Conservation (phyloP, 2,797 vertebrate genomes). For the Coranthus polyacanthus region DNA sequence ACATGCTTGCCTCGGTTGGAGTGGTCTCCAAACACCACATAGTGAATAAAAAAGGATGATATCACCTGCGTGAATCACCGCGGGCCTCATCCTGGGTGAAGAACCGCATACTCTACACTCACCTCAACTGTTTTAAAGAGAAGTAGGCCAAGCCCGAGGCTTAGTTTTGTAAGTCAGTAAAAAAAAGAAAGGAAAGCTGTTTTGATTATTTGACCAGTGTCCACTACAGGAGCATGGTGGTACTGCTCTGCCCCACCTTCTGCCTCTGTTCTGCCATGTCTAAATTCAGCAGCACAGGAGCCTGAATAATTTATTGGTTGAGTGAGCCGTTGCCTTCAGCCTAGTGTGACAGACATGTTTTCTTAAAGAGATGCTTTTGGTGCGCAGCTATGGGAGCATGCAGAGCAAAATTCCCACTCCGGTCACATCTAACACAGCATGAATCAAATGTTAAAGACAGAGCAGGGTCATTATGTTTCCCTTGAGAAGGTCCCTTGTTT, state of each 20-base stretch:
- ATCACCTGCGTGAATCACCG: conserved; percentile 47
- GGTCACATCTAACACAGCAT: conserved; percentile 9
- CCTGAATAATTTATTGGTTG: conserved; percentile 85
- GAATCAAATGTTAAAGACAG: conserved; percentile 10
- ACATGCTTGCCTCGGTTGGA: neutral
- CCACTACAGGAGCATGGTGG: conserved; percentile 20
- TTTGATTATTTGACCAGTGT: neutral
- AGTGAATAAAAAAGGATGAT: conserved; percentile 27
- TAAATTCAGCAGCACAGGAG: conserved; percentile 76
- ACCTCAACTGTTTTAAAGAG: too few relatives aligned
- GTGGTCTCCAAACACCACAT: neutral
- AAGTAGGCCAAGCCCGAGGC: conserved; percentile 15
- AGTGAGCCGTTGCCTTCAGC: conserved; percentile 71
- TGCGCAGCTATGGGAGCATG: conserved; percentile 19
- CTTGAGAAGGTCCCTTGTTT: neutral
- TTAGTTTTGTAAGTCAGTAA: neutral
- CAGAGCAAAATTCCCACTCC: conserved; percentile 15
- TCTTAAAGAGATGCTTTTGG: conserved; percentile 70
- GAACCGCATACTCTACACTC: neutral
- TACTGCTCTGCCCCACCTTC: conserved; percentile 40
- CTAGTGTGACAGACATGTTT: conserved; percentile 64
- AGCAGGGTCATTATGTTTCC: neutral
- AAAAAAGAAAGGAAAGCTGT: too few relatives aligned
- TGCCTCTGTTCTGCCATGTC: conserved; percentile 60
- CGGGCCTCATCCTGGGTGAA: neutral